These are phyloP conservation scores for Pedetes capensis DNA, from an alignment of 2,113 vertebrate species.

Conservation along the genomic window DNA sequence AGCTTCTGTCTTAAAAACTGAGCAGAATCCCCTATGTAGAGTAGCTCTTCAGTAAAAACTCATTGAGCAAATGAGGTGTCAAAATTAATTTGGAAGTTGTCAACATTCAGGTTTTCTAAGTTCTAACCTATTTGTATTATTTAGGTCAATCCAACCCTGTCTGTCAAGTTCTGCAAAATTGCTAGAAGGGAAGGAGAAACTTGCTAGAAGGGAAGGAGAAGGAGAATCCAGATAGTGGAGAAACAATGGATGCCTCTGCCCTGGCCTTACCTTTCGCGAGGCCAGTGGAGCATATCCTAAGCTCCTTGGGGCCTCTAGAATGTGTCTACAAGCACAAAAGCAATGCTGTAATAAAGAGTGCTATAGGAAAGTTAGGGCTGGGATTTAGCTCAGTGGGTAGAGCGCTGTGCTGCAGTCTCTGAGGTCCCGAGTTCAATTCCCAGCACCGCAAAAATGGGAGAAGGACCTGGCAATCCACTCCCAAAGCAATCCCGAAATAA, in stretches of 20 bases:
- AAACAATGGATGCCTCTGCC: neutral
- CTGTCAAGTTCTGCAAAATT: neutral
- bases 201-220: neutral
- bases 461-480: too few species aligned
- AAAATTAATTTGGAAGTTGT: conserved; percentile 3
- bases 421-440: too few species aligned
- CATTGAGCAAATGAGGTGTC: neutral
- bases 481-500: too few species aligned
- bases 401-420: too few species aligned
- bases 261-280: neutral
- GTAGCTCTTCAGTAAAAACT: neutral
- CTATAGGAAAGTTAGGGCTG: neutral
- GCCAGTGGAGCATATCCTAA: neutral
- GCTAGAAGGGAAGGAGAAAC: neutral
- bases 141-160: neutral
- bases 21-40: neutral
- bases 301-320: neutral
- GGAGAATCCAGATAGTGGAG: neutral
- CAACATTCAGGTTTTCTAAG: conserved; percentile 21
- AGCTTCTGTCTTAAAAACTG: neutral
- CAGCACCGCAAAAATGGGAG: too few species aligned
- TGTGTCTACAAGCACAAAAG: neutral
- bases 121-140: neutral
- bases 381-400: too few species aligned
- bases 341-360: neutral